Base-by-base conservation (phyloP, 2,888 invertebrate genomes). In the Pinctada fucata region DNA sequence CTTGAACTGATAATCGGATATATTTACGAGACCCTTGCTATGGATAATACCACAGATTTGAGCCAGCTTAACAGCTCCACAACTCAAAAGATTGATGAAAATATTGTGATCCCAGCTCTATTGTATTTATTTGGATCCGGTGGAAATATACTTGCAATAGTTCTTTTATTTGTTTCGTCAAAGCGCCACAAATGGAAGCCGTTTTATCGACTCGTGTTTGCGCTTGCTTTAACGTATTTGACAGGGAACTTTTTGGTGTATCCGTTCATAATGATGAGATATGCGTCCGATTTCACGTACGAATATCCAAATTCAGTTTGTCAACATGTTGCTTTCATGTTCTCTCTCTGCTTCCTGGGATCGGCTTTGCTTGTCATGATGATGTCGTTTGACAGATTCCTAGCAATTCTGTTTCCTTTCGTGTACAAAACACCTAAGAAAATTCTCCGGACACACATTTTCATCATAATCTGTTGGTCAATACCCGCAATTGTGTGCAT, bases 141-240 rank as follows among this genome's bases (percentile, higher is more conserved):
- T 64, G 73, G 73, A 64, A 73, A 73, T 49, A 64, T 73, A 13
- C 50, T 73, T 8, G 73, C 73, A 48, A 63, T 73, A 4, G 50
- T 49, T 16, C 48, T 73, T 3, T n/a, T 73, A 16, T 58, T 47
- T 13, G 45, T 4, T 10, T 47, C 73, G 3, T 47, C 73, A 47
- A 73, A 73, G 49, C 63, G 13, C n/a, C 73, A 73, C 50, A 64
- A 73, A 73, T 73, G 73, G 73, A 50, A 52, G n/a, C 73, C 73
- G 47, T 73, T 73, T 45, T 73, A 73, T 31, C 63, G 73, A 5
- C 73, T 73, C 31, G 73, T 73, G 3, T 63, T 6, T 10, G 73
- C 64, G 50, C 73, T 73, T 2, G 73, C 73, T n/a, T 16, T 73
- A n/a, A 73, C 73, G 49, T 64, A 73, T 49, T 47, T 58, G n/a